Evolutionary conservation across 2,113 vertebrate genomes (phyloP), one percentile per base, ranked within the genome.

Genomic region (Blennius ocellaris): DNA sequence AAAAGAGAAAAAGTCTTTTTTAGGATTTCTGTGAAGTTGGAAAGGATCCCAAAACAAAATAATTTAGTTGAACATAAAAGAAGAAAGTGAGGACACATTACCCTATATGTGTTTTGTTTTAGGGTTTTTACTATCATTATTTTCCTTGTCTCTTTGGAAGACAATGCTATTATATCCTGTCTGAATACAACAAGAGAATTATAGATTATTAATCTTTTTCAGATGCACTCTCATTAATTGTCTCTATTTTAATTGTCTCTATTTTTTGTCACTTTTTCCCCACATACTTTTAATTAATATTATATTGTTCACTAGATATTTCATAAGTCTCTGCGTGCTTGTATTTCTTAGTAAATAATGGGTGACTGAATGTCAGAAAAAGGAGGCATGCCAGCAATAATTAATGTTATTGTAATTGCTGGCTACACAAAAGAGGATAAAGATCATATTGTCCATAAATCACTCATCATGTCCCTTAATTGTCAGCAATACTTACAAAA

Each of bases 1-100:
- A 73, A 66, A 78, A 43, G 36, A 54, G 21, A 30, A 55, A 58
- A 30, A 47, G 12, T 62, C 9, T n/a, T 38, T 45, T 65, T 76
- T 15, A 49, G 36, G 16, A 52, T 67, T 76, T 57, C 74, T 60
- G 37, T 50, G 62, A 60, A 73, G 57, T 84, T 48, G 41, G 48
- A 63, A 8, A 60, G 4, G 41, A 61, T 67, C 68, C 17, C 64
- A 53, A 16, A 39, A 52, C n/a, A 56, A 76, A 49, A 58, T 11
- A 72, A 57, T 61, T 5, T 44, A 6, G 21, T 38, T 38, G 8
- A 60, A 44, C n/a, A 60, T 44, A 5, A 70, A 65, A 63, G 6
- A 61, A 5, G 0, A 2, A 15, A 50, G 6, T 17, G 6, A 53
- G 1, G 51, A 49, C 8, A 9, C 17, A 3, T 54, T 50, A 3